A percentile compares a stretch with the other conserved stretches of the same genome.
phyloP scores from a whole-genome alignment of 2,797 vertebrate species.

The Hipposideros larvatus region DNA sequence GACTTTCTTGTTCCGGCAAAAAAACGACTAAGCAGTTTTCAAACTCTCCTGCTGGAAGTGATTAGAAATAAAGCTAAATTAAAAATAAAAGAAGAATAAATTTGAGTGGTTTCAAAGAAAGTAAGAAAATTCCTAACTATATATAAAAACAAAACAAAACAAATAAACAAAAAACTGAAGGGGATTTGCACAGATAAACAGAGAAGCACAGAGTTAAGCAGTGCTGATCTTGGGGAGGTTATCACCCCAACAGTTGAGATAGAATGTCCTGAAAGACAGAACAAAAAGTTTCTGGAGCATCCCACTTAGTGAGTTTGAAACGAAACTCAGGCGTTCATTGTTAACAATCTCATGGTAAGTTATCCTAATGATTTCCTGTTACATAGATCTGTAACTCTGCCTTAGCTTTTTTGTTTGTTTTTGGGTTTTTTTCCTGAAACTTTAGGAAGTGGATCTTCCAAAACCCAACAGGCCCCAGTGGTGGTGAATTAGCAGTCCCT shows the following conservation, averaged over 20 bases:
- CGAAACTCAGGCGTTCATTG: background rate
- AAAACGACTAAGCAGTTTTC: background rate
- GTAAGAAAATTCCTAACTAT: background rate
- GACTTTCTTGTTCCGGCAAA: background rate
- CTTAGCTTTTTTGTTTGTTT: background rate
- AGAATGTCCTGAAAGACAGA: background rate
- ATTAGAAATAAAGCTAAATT: background rate
- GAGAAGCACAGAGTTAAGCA: background rate
- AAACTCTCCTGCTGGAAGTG: background rate
- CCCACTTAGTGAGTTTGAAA: background rate
- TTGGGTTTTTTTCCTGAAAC: background rate
- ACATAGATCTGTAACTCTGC: background rate
- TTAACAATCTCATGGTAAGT: background rate
- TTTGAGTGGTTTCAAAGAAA: background rate
- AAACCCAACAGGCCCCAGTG: background rate
- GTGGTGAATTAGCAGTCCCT: background rate
- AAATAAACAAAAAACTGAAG: no score
- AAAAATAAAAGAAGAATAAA: background rate
- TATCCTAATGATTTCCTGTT: background rate
- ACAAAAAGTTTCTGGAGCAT: background rate
- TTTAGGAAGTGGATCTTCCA: background rate
- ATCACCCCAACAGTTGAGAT: background rate
- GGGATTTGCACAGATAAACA: background rate
- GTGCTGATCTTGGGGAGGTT: background rate
- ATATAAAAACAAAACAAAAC: no score